A percentile compares a stretch with the other conserved stretches of the same genome.
phyloP scores from a whole-genome alignment of 2,888 invertebrate species.

The Ferdinandea cuprea region DNA sequence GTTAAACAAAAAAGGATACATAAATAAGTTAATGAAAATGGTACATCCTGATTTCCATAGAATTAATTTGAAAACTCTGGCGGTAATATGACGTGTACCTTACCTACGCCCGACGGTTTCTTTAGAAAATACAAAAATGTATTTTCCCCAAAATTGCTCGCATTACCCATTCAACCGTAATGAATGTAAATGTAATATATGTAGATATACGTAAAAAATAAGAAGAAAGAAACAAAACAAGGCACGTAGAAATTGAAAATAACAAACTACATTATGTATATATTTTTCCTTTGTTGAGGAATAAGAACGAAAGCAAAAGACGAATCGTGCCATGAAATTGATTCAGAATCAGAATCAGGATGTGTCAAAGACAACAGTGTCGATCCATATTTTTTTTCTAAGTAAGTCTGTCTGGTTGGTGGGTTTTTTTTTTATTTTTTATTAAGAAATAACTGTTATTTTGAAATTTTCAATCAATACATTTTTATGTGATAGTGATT shows the following conservation, averaged over 20 bases:
- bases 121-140: neutral
- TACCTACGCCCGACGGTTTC: no score
- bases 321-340: slow-evolving; percentile 11
- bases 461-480: slow-evolving; percentile 10
- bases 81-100: no score
- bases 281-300: slow-evolving; percentile 10
- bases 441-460: neutral
- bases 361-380: slow-evolving; percentile 13
- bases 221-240: slow-evolving; percentile 5
- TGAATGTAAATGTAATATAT: slow-evolving; percentile 43
- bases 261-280: neutral
- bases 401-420: no score
- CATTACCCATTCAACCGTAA: slow-evolving; percentile 44
- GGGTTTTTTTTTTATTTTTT: neutral
- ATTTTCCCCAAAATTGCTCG: neutral
- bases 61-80: no score
- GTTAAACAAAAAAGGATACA: no score
- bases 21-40: no score
- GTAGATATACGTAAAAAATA: slow-evolving; percentile 1
- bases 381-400: neutral
- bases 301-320: slow-evolving; percentile 2
- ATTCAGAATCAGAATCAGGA: slow-evolving; percentile 19
- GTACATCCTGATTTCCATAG: no score
- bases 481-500: slow-evolving; percentile 31
- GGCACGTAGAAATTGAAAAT: slow-evolving; percentile 7